phyloP scores from a whole-genome alignment of 2,888 invertebrate species.

The Synanthedon formicaeformis region DNA sequence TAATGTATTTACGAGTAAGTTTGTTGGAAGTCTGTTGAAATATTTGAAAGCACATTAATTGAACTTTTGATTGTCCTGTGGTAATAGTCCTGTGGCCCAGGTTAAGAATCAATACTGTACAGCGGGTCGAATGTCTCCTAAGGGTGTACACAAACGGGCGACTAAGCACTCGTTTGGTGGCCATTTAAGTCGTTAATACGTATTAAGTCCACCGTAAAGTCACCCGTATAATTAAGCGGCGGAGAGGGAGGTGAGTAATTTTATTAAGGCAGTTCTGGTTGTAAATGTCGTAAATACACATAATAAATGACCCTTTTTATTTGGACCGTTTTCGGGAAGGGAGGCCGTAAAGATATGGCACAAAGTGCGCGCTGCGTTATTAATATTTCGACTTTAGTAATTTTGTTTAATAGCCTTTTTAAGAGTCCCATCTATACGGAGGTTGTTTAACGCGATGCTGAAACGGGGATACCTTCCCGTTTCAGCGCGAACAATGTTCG shows the following conservation, averaged over 20 bases:
- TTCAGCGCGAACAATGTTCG: too few relatives aligned
- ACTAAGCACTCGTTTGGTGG: slow-evolving; percentile 19
- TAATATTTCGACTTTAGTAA: too few relatives aligned
- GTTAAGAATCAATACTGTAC: too few relatives aligned
- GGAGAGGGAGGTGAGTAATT: slow-evolving; percentile 25
- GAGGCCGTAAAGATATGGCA: background rate
- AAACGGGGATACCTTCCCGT: too few relatives aligned
- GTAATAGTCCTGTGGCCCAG: too few relatives aligned
- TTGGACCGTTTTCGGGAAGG: slow-evolving; percentile 10
- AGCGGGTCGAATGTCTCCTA: background rate
- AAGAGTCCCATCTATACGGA: too few relatives aligned
- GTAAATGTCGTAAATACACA: slow-evolving; percentile 32
- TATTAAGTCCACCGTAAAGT: slow-evolving; percentile 22
- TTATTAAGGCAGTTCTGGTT: slow-evolving; percentile 30
- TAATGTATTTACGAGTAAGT: too few relatives aligned
- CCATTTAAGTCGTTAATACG: slow-evolving; percentile 27
- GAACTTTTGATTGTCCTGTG: too few relatives aligned
- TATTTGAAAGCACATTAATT: too few relatives aligned
- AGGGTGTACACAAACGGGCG: slow-evolving; percentile 1
- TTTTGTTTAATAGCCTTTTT: too few relatives aligned
- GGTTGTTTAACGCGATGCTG: too few relatives aligned
- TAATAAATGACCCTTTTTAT: slow-evolving; percentile 26
- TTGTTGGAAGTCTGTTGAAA: too few relatives aligned
- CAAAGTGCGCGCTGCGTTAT: background rate
- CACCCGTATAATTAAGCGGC: slow-evolving; percentile 28